Conservation (phyloP, 1,140 invertebrate genomes). For the Cecropterus lyciades region DNA sequence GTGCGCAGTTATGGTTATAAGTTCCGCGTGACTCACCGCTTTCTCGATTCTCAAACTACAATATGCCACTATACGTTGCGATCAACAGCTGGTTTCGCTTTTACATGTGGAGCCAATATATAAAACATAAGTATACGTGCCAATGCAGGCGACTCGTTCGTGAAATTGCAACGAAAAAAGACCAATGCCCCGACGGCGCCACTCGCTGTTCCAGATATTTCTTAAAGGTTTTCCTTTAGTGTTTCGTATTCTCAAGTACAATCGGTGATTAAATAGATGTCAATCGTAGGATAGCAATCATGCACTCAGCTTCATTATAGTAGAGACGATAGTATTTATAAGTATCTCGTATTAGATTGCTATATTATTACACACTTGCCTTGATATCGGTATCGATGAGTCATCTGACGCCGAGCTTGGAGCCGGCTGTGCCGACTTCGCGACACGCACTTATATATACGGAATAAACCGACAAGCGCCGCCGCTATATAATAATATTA, state of each 20-base stretch:
- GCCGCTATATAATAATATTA: slow-evolving; percentile 39
- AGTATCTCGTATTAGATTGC: slow-evolving; percentile 27
- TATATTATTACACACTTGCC: slow-evolving; percentile 50
- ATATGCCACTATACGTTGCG: slow-evolving; percentile 31
- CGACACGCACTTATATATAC: slow-evolving; percentile 37
- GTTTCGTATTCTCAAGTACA: neutral
- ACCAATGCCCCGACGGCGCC: slow-evolving; percentile 23
- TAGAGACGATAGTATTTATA: slow-evolving; percentile 22
- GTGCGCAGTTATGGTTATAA: slow-evolving; percentile 34
- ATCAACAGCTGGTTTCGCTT: slow-evolving; percentile 36
- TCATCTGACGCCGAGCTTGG: slow-evolving; percentile 58
- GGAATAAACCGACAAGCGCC: slow-evolving; percentile 40
- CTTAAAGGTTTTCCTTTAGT: slow-evolving; percentile 9
- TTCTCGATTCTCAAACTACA: slow-evolving; percentile 44
- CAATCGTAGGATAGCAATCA: neutral
- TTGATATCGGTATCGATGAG: slow-evolving; percentile 69
- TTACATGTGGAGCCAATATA: slow-evolving; percentile 23
- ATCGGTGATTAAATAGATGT: slow-evolving; percentile 1
- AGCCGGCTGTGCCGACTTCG: slow-evolving; percentile 63
- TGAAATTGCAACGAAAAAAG: slow-evolving; percentile 18
- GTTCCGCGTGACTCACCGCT: slow-evolving; percentile 66
- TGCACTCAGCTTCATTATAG: neutral
- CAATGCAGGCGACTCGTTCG: slow-evolving; percentile 8
- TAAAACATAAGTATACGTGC: neutral
- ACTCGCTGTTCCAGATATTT: slow-evolving; percentile 20